Evolutionary conservation across 2,113 vertebrate species (phyloP).

Genomic region (Dicentrarchus labrax): DNA sequence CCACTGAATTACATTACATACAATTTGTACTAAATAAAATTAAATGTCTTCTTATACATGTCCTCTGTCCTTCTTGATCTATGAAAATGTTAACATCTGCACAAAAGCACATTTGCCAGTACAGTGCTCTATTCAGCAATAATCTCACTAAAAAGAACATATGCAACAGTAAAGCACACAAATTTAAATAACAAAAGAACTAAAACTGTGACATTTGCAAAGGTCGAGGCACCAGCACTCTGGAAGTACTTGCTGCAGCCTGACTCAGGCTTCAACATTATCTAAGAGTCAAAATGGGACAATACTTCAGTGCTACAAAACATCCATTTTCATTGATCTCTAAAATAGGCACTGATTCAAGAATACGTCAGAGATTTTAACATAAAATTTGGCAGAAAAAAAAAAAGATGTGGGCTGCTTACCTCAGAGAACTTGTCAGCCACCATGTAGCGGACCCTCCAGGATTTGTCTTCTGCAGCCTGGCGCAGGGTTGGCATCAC

Average conservation of each 20-base stretch:
- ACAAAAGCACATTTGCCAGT: neutral
- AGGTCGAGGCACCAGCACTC: no score
- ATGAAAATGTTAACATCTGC: neutral
- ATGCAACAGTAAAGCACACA: neutral
- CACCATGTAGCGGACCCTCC: constrained; percentile 95
- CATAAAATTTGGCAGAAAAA: neutral
- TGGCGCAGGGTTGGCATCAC: constrained; percentile 92
- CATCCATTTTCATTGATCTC: no score
- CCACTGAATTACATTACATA: neutral
- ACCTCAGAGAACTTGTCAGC: constrained; percentile 95
- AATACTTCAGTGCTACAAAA: no score
- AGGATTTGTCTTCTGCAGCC: constrained; percentile 93
- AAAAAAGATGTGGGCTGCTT: neutral
- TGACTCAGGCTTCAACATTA: no score
- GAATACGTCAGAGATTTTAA: no score
- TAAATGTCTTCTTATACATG: neutral
- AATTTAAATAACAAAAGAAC: no score
- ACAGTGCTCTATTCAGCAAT: neutral
- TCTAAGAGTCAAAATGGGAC: no score
- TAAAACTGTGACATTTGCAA: no score
- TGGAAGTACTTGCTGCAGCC: no score
- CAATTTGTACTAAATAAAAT: neutral
- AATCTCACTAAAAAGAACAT: neutral
- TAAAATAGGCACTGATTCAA: no score
- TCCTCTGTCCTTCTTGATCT: no score